phyloP scores from a whole-genome alignment of 37 sponge, comb jelly and placozoan species.

The Haliclona indistincta region DNA sequence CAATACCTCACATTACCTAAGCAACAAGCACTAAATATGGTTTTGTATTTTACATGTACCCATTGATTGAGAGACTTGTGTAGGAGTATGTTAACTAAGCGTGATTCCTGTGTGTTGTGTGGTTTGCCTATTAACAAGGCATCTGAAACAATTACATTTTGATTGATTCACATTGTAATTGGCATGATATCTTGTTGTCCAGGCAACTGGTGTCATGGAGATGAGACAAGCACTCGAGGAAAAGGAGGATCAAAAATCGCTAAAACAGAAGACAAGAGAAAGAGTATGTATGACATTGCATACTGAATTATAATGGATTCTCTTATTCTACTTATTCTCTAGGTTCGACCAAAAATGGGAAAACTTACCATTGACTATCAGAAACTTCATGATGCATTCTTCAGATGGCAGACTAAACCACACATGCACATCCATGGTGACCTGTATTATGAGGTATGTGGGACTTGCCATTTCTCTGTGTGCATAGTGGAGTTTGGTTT shows the following conservation, averaged over 20 bases:
- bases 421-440: constrained; percentile 93
- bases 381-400: constrained; percentile 99
- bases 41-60: too few species aligned
- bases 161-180: too few species aligned
- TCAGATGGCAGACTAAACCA: constrained; percentile 99
- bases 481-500: background rate
- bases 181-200: background rate
- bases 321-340: background rate
- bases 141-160: too few species aligned
- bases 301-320: background rate
- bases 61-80: too few species aligned
- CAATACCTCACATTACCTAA: too few species aligned
- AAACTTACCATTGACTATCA: constrained; percentile 98
- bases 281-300: constrained; percentile 28
- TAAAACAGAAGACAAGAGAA: constrained; percentile 91
- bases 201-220: constrained; percentile 97
- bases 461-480: background rate
- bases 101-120: too few species aligned
- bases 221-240: constrained; percentile 96
- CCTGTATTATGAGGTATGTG: constrained; percentile 87
- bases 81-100: background rate
- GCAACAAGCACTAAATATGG: too few species aligned
- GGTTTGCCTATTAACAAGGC: too few species aligned
- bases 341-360: constrained; percentile 91
- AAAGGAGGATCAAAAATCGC: constrained; percentile 85